phyloP scores from a whole-genome alignment of 1,140 invertebrate species.

The Pachypsylla venusta region DNA sequence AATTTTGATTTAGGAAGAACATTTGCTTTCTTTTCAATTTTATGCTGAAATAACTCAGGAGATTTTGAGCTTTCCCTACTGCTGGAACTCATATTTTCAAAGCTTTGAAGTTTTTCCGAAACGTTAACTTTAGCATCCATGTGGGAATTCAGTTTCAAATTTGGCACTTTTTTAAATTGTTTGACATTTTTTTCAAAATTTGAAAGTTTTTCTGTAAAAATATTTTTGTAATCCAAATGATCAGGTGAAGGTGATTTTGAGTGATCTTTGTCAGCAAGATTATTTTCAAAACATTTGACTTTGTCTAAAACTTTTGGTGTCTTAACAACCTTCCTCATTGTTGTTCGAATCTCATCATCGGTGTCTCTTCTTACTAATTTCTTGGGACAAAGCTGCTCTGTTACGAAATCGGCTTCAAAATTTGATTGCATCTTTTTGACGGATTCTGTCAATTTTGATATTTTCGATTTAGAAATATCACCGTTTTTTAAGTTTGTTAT shows the following conservation, averaged over 20 bases:
- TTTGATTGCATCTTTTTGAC: too few species aligned
- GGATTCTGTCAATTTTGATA: too few species aligned
- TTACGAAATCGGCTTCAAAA: too few species aligned
- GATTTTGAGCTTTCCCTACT: neutral
- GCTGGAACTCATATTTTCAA: neutral
- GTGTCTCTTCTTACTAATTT: too few species aligned
- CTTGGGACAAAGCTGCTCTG: too few species aligned
- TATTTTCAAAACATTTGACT: neutral
- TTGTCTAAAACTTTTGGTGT: neutral
- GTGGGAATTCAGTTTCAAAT: neutral
- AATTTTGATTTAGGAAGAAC: too few species aligned
- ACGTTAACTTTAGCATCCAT: neutral
- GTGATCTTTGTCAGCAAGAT: neutral
- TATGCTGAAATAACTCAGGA: neutral
- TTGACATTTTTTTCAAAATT: neutral
- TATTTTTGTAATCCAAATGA: neutral
- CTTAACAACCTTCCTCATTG: neutral
- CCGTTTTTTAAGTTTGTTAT: too few species aligned
- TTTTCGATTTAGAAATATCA: too few species aligned
- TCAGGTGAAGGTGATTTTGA: conserved; percentile 6
- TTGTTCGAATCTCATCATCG: too few species aligned
- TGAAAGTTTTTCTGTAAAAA: neutral
- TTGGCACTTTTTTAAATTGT: neutral
- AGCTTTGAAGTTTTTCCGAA: conserved; percentile 8
- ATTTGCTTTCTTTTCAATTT: neutral